These are phyloP conservation scores for Adrianichthys oophorus DNA, from an alignment of 2,797 vertebrate genomes.

Conservation along the genomic window DNA sequence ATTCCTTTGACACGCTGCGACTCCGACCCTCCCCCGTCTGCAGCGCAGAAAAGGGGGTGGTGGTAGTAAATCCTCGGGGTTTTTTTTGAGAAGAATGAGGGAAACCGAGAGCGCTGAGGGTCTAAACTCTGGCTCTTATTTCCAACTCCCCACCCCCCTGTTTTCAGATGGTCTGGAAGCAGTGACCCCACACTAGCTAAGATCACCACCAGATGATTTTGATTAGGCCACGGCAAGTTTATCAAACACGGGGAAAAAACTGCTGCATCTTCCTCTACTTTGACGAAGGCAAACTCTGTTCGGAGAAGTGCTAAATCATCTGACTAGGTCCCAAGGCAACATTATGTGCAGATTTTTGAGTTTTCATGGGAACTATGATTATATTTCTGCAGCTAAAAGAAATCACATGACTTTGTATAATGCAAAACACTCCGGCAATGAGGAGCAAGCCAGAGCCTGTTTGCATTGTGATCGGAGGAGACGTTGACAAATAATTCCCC, in stretches of 20 bases:
- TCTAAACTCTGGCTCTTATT: slow-evolving; percentile 44
- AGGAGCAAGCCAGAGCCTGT: slow-evolving; percentile 19
- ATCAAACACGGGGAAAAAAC: slow-evolving; percentile 43
- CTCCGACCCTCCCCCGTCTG: slow-evolving; percentile 19
- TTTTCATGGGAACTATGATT: slow-evolving; percentile 53
- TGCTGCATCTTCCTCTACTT: slow-evolving; percentile 11
- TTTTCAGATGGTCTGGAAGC: slow-evolving; percentile 48
- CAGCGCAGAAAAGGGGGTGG: slow-evolving; percentile 13
- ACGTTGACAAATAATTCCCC: slow-evolving; percentile 27
- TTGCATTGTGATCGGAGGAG: slow-evolving; percentile 36
- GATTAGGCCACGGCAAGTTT: slow-evolving; percentile 66
- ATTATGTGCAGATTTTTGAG: slow-evolving; percentile 25
- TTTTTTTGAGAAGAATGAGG: slow-evolving; percentile 55
- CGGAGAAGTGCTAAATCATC: slow-evolving; percentile 54
- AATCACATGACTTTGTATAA: slow-evolving; percentile 59
- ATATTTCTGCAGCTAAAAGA: slow-evolving; percentile 56
- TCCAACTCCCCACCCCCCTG: slow-evolving; percentile 14
- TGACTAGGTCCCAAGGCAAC: slow-evolving; percentile 18
- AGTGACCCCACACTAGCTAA: slow-evolving; percentile 70
- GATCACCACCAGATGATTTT: slow-evolving; percentile 74
- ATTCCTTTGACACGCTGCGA: slow-evolving; percentile 45
- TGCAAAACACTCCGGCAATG: slow-evolving; percentile 44
- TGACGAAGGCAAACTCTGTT: slow-evolving; percentile 23
- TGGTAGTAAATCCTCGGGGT: slow-evolving; percentile 55
- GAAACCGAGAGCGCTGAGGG: slow-evolving; percentile 35